Evolutionary conservation across 2,797 vertebrate species (phyloP), one percentile per base, ranked within the genome.

Genomic region (Siniperca obscura): DNA sequence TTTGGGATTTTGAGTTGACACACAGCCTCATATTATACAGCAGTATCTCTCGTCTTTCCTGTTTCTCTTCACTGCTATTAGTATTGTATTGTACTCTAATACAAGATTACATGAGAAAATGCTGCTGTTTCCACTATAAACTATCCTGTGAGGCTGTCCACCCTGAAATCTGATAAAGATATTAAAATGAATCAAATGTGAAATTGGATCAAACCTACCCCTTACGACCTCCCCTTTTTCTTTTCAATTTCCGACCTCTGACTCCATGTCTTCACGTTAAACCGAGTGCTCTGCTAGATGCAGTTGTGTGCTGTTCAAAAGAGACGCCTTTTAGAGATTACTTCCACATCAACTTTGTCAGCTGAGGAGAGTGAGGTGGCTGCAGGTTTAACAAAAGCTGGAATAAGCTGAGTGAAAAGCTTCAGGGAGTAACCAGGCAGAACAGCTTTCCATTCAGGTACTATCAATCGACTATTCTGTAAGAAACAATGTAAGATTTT

Each of bases 1-100:
- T 83, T 74, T 86, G 76, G 70, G 81, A 69, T 74, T 78, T 66
- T 42, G 71, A 82, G 46, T 84, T 89, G 75, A 84, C 82, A 68
- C 44, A 30, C 74, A 38, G 76, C 70, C 82, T 59, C 12, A 21
- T n/a, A 57, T 69, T 46, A 64, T 21, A 76, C 56, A 69, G 65
- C 25, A 38, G 34, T 11, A 40, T 55, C 67, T 70, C 40, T 61
- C 70, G 38, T 64, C 36, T 17, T 27, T 5, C 34, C 46, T 2
- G 42, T 21, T 60, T 70, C 46, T 46, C 1, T 34, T 55, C 52
- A 65, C 68, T 38, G 34, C 34, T 17, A 25, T 46, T 14, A 71
- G 22, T 21, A 34, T 48, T n/a, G 27, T 46, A 34, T 5, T 4
- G 25, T 70, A 68, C 21, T 61, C 27, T 27, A 42, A 52, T 14